Percentiles rank a stretch among this genome's conserved stretches.
phyloP scores from a whole-genome alignment of 23 tunicate species.

The Ciona savignyi region DNA sequence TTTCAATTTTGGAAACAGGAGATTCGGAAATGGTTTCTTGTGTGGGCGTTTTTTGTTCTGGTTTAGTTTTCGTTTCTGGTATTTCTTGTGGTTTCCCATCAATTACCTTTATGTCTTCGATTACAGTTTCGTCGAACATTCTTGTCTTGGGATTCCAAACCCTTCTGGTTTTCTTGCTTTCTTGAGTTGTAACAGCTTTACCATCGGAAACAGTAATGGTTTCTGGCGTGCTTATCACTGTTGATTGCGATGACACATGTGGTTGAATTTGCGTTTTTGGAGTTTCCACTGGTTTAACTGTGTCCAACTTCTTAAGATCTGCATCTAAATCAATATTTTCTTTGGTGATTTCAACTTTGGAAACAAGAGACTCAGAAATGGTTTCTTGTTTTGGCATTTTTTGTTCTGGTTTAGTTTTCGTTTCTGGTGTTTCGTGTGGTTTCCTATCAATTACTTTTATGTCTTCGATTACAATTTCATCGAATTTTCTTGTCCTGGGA shows the following conservation, averaged over 20 bases:
- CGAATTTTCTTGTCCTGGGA: conserved; percentile 18
- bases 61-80: neutral
- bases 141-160: conserved; percentile 45
- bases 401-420: conserved; percentile 5
- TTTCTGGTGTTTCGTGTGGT: neutral
- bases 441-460: neutral
- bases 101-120: conserved; percentile 6
- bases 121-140: conserved; percentile 27
- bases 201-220: neutral
- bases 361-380: neutral
- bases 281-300: neutral
- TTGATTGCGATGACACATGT: neutral
- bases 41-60: neutral
- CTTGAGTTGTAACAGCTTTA: conserved; percentile 2
- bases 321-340: neutral
- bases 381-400: neutral
- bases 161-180: conserved; percentile 13
- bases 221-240: no score
- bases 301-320: neutral
- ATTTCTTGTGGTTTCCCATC: neutral
- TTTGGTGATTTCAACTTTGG: neutral
- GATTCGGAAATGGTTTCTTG: neutral
- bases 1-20: neutral
- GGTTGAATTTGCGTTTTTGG: neutral
- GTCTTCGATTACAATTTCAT: conserved; percentile 39